These are phyloP conservation scores for Trichogramma evanescens DNA, from an alignment of 2,888 invertebrate species.

Conservation along the genomic window DNA sequence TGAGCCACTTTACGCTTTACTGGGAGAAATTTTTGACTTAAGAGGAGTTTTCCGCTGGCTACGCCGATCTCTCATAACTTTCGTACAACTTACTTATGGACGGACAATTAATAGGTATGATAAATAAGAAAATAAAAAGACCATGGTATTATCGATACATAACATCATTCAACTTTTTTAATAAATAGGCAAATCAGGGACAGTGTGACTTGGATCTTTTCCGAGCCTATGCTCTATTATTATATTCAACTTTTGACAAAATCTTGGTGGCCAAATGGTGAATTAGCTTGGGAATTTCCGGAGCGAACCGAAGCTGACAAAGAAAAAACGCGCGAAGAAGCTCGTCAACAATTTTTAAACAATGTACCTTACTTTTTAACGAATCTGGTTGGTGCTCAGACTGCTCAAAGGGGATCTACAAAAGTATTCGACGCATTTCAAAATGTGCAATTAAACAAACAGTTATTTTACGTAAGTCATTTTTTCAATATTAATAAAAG, in stretches of 20 bases:
- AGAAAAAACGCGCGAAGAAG: slow-evolving; percentile 62
- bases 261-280: slow-evolving; percentile 85
- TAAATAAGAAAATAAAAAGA: not conserved
- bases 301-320: slow-evolving; percentile 58
- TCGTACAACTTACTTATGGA: slow-evolving; percentile 88
- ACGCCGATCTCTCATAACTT: slow-evolving; percentile 78
- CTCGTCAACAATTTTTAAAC: slow-evolving; percentile 61
- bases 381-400: slow-evolving; percentile 78
- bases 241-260: slow-evolving; percentile 76
- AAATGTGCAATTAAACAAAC: slow-evolving; percentile 79
- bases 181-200: slow-evolving; percentile 72
- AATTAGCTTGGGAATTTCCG: slow-evolving; percentile 55
- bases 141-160: not conserved
- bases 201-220: slow-evolving; percentile 78
- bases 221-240: slow-evolving; percentile 85
- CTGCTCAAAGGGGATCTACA: slow-evolving; percentile 73
- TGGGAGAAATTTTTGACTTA: slow-evolving; percentile 87
- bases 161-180: slow-evolving; percentile 20
- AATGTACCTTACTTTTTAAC: slow-evolving; percentile 73
- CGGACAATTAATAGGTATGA: slow-evolving; percentile 76
- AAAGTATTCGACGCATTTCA: slow-evolving; percentile 84
- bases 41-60: slow-evolving; percentile 83
- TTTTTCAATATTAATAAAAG: not conserved
- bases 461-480: slow-evolving; percentile 77
- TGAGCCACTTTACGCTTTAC: slow-evolving; percentile 78